These are phyloP conservation scores for Syrphus vitripennis DNA, from an alignment of 2,888 invertebrate genomes.

Conservation along the genomic window DNA sequence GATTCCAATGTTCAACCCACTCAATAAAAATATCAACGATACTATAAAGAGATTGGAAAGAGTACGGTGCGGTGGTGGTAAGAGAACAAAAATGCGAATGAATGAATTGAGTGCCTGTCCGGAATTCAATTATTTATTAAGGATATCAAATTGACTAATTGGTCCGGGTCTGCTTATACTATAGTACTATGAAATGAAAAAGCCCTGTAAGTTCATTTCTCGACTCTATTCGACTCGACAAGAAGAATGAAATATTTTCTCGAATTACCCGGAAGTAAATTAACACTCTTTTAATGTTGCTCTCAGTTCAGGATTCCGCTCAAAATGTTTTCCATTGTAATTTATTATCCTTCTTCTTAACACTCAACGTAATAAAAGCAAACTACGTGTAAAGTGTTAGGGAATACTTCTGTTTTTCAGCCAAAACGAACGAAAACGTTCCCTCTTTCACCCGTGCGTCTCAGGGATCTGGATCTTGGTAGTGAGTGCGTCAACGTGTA, in stretches of 20 bases:
- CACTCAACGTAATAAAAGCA: constrained; percentile 48
- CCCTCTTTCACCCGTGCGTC: too few relatives aligned
- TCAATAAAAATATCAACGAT: not conserved
- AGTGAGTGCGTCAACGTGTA: constrained; percentile 45
- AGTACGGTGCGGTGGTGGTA: too few relatives aligned
- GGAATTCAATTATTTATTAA: constrained; percentile 51
- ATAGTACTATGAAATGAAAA: not conserved
- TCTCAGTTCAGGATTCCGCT: constrained; percentile 35
- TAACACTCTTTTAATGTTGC: constrained; percentile 43
- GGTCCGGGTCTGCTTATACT: not conserved
- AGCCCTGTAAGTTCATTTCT: constrained; percentile 14
- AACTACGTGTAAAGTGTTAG: constrained; percentile 63
- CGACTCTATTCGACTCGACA: too few relatives aligned
- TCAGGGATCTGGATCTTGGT: not conserved
- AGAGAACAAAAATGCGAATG: not conserved
- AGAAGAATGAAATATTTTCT: constrained; percentile 36
- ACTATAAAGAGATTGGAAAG: not conserved
- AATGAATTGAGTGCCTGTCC: constrained; percentile 29
- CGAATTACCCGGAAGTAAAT: constrained; percentile 57
- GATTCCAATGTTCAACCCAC: not conserved
- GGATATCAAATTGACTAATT: constrained; percentile 59
- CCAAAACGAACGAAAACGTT: not conserved
- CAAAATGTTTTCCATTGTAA: constrained; percentile 59
- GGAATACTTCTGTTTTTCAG: constrained; percentile 54
- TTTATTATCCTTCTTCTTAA: constrained; percentile 50